Conservation (phyloP, 2,888 invertebrate genomes). For the Silvanus unidentatus region DNA sequence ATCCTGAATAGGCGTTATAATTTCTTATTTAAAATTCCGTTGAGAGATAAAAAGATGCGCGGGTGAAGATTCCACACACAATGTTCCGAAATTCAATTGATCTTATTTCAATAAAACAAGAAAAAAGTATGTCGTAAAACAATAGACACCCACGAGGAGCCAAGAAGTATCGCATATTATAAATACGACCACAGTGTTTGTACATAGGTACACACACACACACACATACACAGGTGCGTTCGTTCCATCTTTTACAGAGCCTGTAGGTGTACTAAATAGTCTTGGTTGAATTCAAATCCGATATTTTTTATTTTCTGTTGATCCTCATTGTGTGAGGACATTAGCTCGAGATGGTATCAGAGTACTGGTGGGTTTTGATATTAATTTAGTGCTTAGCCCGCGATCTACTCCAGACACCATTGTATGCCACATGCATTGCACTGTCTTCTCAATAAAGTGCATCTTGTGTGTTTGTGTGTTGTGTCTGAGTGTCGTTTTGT, state of each 20-base stretch:
- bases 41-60: slow-evolving; percentile 12
- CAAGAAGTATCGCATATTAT: slow-evolving; percentile 1
- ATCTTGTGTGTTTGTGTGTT: no score
- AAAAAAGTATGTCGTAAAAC: slow-evolving; percentile 30
- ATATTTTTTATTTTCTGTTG: slow-evolving; percentile 41
- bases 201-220: neutral
- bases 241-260: slow-evolving; percentile 21
- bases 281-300: slow-evolving; percentile 44
- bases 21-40: no score
- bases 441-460: no score
- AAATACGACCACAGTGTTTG: neutral
- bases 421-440: slow-evolving; percentile 13
- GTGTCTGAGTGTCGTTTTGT: no score
- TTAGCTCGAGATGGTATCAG: slow-evolving; percentile 44
- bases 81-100: slow-evolving; percentile 27
- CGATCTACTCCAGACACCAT: slow-evolving; percentile 34
- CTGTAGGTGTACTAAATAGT: slow-evolving; percentile 47
- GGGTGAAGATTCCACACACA: slow-evolving; percentile 20
- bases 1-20: no score
- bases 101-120: slow-evolving; percentile 32
- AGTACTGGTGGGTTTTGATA: slow-evolving; percentile 40
- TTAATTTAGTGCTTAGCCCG: slow-evolving; percentile 42
- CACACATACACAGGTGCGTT: slow-evolving; percentile 36
- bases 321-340: slow-evolving; percentile 47
- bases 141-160: slow-evolving; percentile 28